Evolutionary conservation across 2,113 vertebrate genomes (phyloP).

Genomic region (Acanthochromis polyacanthus): DNA sequence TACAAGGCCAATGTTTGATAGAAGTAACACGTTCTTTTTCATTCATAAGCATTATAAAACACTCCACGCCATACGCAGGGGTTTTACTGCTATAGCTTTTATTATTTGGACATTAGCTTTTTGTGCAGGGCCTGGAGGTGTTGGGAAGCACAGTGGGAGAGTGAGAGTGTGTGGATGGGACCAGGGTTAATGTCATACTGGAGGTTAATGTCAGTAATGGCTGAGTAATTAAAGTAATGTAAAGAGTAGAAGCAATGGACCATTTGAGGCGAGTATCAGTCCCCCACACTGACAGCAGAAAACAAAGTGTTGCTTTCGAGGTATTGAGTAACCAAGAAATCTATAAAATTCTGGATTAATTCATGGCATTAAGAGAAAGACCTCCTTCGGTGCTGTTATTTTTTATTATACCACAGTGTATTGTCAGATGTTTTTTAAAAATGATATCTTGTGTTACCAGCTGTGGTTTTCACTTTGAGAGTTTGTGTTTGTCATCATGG

Average conservation of each 20-base stretch:
- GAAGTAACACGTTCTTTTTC: background rate
- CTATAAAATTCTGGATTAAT: no score
- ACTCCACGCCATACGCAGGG: no score
- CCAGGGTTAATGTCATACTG: background rate
- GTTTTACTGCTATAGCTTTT: background rate
- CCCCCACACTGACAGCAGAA: background rate
- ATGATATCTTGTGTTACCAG: no score
- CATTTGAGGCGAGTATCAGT: background rate
- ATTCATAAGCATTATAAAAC: background rate
- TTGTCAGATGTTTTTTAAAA: no score
- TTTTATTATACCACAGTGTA: no score
- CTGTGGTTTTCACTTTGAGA: no score
- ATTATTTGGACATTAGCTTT: background rate
- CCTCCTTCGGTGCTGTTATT: no score
- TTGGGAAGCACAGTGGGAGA: no score
- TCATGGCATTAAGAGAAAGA: no score
- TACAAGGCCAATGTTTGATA: background rate
- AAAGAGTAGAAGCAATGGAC: background rate
- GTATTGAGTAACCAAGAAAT: background rate
- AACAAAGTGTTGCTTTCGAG: background rate
- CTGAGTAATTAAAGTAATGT: background rate
- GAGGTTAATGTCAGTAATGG: background rate
- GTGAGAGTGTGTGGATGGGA: background rate
- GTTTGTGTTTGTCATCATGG: no score
- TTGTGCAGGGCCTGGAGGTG: background rate